Evolutionary conservation across 2,797 vertebrate genomes (phyloP), one percentile per base, ranked within the genome.

Genomic region (Glossophaga mutica): DNA sequence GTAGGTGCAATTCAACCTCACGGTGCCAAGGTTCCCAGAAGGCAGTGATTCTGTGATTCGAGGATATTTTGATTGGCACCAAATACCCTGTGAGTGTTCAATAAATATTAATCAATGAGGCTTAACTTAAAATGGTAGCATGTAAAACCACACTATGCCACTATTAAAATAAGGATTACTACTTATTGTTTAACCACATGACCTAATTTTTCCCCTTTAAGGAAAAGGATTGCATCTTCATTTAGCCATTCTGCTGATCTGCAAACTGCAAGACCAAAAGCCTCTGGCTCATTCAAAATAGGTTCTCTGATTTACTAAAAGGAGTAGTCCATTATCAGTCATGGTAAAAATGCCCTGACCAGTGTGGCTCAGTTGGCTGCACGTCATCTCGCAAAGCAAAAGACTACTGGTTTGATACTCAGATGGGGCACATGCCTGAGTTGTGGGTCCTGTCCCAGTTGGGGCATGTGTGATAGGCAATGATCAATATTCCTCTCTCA

Each of bases 271-370:
- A 94, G 83, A 26, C 34, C 12, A n/a, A 83, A 52, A 87, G 57
- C 83, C 1, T 7, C 57, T 94, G 52, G 86, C 42, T 94, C 81
- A 67, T 59, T 88, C n/a, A 85, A 88, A 65, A 92, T 21, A 87
- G 10, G n/a, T 68, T 78, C 34, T 86, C 42, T 18, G 46, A 89
- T 94, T 94, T 79, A 79, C 73, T 70, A 34, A 93, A 92, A 94
- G 32, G 55, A 42, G 24, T 5, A 18, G 55, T 65, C 26, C 37
- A 52, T 91, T 73, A 57, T 77, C 84, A 89, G 42, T 70, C 52
- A 76, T 8, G 3, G n/a, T 50, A 59, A 90, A 57, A 65, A 65
- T n/a, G 29, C 14, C 29, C 59, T 65, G 59, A 32, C 59, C 59
- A 15, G 14, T 65, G 59, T 7, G 59, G 59, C 59, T 65, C 29